phyloP scores from a whole-genome alignment of 2,797 vertebrate genomes.

The Anguilla anguilla region DNA sequence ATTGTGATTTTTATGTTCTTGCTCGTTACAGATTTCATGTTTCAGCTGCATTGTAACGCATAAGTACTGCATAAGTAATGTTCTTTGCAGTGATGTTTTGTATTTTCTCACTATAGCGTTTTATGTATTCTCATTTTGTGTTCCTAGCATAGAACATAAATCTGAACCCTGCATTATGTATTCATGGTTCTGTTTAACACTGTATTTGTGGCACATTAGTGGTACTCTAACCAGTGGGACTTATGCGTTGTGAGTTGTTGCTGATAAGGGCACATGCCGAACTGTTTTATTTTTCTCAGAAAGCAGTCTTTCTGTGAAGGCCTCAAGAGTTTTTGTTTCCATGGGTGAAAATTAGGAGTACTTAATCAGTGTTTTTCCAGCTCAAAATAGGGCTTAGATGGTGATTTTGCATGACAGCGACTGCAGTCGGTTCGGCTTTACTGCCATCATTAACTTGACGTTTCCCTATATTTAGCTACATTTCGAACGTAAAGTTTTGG shows the following conservation, averaged over 20 bases:
- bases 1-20: too few relatives aligned
- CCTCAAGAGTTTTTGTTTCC: background rate
- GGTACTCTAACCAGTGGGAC: background rate
- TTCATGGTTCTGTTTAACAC: background rate
- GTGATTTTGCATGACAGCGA: too few relatives aligned
- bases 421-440: too few relatives aligned
- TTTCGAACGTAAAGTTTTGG: too few relatives aligned
- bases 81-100: background rate
- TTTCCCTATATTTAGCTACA: too few relatives aligned
- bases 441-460: too few relatives aligned
- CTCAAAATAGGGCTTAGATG: too few relatives aligned
- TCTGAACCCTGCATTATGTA: background rate
- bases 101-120: background rate
- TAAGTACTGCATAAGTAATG: too few relatives aligned
- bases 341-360: background rate
- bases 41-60: background rate
- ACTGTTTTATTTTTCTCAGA: background rate
- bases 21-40: too few relatives aligned
- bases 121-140: background rate
- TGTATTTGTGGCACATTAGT: background rate
- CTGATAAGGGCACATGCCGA: background rate
- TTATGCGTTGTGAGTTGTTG: background rate
- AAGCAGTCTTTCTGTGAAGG: background rate
- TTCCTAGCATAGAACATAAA: background rate
- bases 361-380: background rate